phyloP scores from a whole-genome alignment of 2,797 vertebrate species.

The Microctenopoma lineatum region DNA sequence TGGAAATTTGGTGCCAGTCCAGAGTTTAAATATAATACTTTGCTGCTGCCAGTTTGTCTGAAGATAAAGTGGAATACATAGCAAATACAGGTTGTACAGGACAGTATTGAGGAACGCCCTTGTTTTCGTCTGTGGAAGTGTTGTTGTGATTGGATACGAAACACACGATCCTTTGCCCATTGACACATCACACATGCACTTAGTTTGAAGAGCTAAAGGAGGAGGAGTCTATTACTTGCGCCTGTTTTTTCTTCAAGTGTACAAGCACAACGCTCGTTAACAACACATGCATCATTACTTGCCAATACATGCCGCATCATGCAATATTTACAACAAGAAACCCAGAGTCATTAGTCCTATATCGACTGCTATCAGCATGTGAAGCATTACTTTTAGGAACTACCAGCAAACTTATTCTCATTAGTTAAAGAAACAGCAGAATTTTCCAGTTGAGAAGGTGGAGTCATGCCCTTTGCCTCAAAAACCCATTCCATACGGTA shows the following conservation, averaged over 20 bases:
- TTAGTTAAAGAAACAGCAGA: conserved; percentile 15
- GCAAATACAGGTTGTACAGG: not conserved
- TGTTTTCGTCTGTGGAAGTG: not conserved
- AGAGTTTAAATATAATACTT: not conserved
- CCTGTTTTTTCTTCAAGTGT: not conserved
- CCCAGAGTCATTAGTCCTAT: not conserved
- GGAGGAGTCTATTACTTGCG: conserved; percentile 15
- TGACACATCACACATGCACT: not conserved
- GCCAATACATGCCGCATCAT: not conserved
- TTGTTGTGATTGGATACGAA: not conserved
- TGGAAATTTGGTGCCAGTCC: not conserved
- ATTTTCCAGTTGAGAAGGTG: conserved; percentile 35
- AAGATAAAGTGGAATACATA: not conserved
- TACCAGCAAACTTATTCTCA: not conserved
- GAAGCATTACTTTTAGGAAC: conserved; percentile 8
- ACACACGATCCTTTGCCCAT: not conserved
- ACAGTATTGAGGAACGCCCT: not conserved
- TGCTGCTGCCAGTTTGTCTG: not conserved
- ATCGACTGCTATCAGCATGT: not conserved
- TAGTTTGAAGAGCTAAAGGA: not conserved
- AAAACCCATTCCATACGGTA: conserved; percentile 28
- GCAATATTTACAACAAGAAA: not conserved
- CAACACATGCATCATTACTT: too few species aligned
- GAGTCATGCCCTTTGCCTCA: conserved; percentile 7
- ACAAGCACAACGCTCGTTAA: too few species aligned